phyloP scores from a whole-genome alignment of 2,888 invertebrate species.

The Oxyteleia sp. region DNA sequence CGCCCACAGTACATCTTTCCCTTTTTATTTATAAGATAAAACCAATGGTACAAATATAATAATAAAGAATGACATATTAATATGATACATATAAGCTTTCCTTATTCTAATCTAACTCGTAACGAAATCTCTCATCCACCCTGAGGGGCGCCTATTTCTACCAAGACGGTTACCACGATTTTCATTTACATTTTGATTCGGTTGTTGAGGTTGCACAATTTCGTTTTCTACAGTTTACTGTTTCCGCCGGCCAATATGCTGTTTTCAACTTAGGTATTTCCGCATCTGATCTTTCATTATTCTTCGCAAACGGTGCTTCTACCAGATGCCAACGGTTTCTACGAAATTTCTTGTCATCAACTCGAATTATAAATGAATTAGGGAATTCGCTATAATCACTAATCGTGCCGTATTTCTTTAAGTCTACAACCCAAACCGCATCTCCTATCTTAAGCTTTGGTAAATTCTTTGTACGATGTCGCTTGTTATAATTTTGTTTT shows the following conservation, averaged over 20 bases:
- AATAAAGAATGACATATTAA: neutral
- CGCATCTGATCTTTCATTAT: neutral
- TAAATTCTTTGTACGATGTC: conserved; percentile 70
- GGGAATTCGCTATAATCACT: neutral
- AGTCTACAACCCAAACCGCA: neutral
- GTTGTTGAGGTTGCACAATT: neutral
- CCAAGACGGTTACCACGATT: neutral
- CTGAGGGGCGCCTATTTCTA: neutral
- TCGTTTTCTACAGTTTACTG: neutral
- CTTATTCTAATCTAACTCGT: neutral
- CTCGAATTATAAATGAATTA: conserved; percentile 4
- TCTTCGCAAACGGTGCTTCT: neutral
- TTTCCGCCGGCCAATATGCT: neutral
- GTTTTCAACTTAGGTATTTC: neutral
- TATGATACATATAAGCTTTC: neutral
- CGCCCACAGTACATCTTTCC: neutral
- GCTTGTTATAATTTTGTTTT: conserved; percentile 66
- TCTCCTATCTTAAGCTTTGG: conserved; percentile 2
- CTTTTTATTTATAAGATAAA: neutral
- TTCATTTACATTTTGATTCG: neutral
- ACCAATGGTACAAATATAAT: neutral
- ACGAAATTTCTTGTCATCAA: neutral
- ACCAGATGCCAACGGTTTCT: conserved; percentile 16
- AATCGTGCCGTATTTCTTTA: neutral
- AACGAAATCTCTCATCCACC: neutral